phyloP scores from a whole-genome alignment of 2,888 invertebrate genomes.

The Lingula anatina region DNA sequence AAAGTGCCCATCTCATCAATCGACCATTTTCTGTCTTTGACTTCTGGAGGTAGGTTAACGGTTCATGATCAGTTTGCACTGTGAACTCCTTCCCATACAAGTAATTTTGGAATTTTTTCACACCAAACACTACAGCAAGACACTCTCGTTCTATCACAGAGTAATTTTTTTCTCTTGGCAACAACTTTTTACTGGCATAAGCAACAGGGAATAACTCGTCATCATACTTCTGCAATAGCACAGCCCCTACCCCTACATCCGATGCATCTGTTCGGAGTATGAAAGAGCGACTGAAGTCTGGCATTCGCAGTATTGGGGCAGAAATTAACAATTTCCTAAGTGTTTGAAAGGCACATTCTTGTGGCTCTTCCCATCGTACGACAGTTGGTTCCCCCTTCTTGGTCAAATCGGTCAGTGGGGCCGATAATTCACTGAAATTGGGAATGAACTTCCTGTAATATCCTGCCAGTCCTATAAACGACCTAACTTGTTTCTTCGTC shows the following conservation, averaged over 20 bases:
- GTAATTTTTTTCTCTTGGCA: slow-evolving; percentile 10
- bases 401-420: slow-evolving; percentile 13
- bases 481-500: slow-evolving; percentile 11
- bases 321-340: slow-evolving; percentile 1
- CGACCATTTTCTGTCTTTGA: no score
- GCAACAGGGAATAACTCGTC: slow-evolving; percentile 11
- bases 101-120: no score
- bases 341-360: slow-evolving; percentile 4
- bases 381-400: slow-evolving; percentile 10
- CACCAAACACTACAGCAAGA: slow-evolving; percentile 16
- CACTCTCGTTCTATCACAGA: slow-evolving; percentile 17
- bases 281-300: slow-evolving; percentile 10
- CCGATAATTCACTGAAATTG: slow-evolving; percentile 10
- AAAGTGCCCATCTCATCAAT: no score
- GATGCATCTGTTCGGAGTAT: slow-evolving; percentile 16
- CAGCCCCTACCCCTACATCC: slow-evolving; percentile 12
- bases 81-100: no score
- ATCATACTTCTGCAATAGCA: slow-evolving; percentile 15
- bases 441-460: slow-evolving; percentile 11
- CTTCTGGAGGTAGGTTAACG: no score
- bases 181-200: slow-evolving; percentile 17
- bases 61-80: no score
- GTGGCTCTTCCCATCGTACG: slow-evolving; percentile 7
- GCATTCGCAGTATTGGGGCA: slow-evolving; percentile 9
- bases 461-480: slow-evolving; percentile 9